Conservation (phyloP, 2,888 invertebrate species). For the Sepioteuthis lessoniana region DNA sequence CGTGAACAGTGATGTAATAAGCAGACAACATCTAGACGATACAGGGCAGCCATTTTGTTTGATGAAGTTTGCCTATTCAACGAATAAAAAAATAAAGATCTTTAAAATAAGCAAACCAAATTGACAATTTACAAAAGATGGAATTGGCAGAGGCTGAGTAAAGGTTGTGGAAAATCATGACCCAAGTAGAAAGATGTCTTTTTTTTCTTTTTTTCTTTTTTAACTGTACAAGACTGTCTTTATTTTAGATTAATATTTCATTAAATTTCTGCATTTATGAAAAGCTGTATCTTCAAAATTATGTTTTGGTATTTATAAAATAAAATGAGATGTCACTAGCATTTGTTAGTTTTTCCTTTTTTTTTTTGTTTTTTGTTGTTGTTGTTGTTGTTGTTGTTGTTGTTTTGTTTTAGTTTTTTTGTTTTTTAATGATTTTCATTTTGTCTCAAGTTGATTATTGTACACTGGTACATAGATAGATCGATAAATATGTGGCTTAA, state of each 20-base stretch:
- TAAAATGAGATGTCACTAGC: neutral
- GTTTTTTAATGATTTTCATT: neutral
- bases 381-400: neutral
- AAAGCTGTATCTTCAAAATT: neutral
- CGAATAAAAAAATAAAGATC: neutral
- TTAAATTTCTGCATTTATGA: slow-evolving; percentile 11
- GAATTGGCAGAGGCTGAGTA: neutral
- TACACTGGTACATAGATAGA: neutral
- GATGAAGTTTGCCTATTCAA: neutral
- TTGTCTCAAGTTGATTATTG: neutral
- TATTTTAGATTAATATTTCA: neutral
- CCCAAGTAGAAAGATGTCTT: neutral
- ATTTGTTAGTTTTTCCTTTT: neutral
- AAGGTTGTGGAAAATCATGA: slow-evolving; percentile 16
- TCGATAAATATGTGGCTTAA: neutral
- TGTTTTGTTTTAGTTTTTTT: too few species aligned
- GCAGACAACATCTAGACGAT: slow-evolving; percentile 16
- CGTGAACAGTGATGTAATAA: slow-evolving; percentile 33
- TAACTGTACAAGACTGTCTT: neutral
- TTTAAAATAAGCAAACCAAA: neutral
- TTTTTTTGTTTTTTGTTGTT: neutral
- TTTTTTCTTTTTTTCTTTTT: neutral
- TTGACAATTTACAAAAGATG: slow-evolving; percentile 33
- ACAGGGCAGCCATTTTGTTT: slow-evolving; percentile 24
- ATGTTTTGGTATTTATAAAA: neutral